Evolutionary conservation across 2,113 vertebrate genomes (phyloP).

Genomic region (Eonycteris spelaea): DNA sequence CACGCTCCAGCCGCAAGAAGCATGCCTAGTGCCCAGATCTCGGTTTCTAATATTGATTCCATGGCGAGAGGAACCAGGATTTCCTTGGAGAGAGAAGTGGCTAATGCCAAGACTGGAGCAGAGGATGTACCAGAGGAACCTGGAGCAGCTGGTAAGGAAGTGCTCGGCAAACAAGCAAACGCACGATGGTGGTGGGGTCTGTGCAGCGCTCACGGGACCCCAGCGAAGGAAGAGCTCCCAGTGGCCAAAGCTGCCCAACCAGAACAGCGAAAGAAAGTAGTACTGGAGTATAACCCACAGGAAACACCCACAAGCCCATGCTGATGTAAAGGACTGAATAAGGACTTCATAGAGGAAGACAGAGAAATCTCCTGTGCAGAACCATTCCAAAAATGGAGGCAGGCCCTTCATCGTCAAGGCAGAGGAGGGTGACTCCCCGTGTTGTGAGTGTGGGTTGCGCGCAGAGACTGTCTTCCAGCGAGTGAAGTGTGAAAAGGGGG

Average conservation of each 20-base stretch:
- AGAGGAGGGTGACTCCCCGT: background rate
- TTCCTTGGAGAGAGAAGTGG: background rate
- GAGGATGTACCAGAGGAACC: background rate
- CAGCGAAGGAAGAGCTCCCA: background rate
- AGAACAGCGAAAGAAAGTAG: background rate
- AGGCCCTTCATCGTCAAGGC: background rate
- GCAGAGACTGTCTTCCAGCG: background rate
- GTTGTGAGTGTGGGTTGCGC: too few relatives aligned
- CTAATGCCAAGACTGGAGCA: background rate
- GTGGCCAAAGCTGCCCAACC: fast-evolving
- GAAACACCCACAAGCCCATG: fast-evolving
- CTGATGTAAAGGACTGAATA: background rate
- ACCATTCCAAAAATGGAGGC: background rate
- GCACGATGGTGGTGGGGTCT: fast-evolving
- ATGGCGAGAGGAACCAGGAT: background rate
- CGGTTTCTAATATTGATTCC: background rate
- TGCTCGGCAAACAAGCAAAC: background rate
- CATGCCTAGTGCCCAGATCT: background rate
- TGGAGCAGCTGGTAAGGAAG: background rate
- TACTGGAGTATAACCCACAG: background rate
- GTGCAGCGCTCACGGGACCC: background rate
- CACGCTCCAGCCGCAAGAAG: background rate
- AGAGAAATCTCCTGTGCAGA: background rate
- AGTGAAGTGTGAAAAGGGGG: background rate
- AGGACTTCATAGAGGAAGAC: background rate